Conservation (phyloP, 2,113 vertebrate genomes). For the Talpa occidentalis region DNA sequence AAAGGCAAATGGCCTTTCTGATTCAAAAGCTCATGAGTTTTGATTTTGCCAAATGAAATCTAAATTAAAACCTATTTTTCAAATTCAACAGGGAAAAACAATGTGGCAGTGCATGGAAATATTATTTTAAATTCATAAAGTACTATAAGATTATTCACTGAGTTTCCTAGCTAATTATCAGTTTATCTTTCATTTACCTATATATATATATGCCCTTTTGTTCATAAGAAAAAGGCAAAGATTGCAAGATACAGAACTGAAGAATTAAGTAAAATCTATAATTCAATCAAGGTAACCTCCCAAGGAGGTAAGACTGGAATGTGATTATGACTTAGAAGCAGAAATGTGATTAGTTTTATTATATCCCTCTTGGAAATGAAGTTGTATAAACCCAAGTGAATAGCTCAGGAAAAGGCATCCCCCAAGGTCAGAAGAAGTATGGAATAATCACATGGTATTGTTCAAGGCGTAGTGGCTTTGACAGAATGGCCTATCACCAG, state of each 20-base stretch:
- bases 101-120: background rate
- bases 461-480: background rate
- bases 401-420: background rate
- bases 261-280: background rate
- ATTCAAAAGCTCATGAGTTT: background rate
- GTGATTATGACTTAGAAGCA: constrained; percentile 9
- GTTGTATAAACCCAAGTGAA: background rate
- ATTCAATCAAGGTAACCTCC: background rate
- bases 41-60: background rate
- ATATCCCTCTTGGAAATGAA: background rate
- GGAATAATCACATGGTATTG: background rate
- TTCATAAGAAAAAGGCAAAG: background rate
- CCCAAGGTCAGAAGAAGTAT: background rate
- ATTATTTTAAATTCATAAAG: constrained; percentile 21
- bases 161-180: constrained; percentile 33
- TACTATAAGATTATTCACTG: background rate
- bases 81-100: background rate
- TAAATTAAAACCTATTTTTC: background rate
- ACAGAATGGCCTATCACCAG: background rate
- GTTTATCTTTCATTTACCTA: constrained; percentile 33
- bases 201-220: background rate
- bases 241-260: background rate
- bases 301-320: background rate
- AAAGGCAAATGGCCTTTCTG: background rate
- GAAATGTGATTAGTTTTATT: background rate